Conservation (phyloP, 2,888 invertebrate species). For the Steinernema hermaphroditum region DNA sequence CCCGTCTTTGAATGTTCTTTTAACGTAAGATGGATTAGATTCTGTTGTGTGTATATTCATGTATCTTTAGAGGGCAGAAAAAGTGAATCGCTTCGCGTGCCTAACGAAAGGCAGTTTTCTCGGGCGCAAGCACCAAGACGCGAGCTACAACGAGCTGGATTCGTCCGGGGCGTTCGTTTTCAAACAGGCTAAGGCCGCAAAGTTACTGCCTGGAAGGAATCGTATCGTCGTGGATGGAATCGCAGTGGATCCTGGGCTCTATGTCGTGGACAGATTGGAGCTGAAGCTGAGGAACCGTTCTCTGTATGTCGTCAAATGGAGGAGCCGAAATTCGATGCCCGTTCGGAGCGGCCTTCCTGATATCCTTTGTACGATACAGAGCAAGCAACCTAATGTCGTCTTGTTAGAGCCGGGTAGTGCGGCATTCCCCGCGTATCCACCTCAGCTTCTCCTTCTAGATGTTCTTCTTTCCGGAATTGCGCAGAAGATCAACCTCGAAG, state of each 20-base stretch:
- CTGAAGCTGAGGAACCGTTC: background rate
- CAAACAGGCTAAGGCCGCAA: background rate
- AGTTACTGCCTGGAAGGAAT: background rate
- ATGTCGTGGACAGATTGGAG: constrained; percentile 1
- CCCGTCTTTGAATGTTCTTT: constrained; percentile 38
- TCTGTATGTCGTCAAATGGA: background rate
- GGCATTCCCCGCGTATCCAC: background rate
- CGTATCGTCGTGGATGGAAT: background rate
- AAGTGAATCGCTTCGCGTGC: constrained; percentile 31
- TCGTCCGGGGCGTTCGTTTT: background rate
- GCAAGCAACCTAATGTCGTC: constrained; percentile 9
- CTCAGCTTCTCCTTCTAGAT: background rate
- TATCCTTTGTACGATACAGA: constrained; percentile 9
- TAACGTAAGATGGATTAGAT: background rate
- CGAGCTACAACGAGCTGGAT: background rate
- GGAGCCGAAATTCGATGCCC: background rate
- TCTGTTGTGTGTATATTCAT: too few relatives aligned
- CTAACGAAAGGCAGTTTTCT: constrained; percentile 7
- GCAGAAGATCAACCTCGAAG: constrained; percentile 37
- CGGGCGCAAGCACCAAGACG: background rate
- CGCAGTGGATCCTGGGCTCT: background rate
- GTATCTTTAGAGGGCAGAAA: background rate
- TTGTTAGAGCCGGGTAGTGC: background rate
- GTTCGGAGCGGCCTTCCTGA: background rate
- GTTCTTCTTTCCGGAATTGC: constrained; percentile 42